Evolutionary conservation across 2,113 vertebrate genomes (phyloP).

Genomic region (Nymphicus hollandicus): DNA sequence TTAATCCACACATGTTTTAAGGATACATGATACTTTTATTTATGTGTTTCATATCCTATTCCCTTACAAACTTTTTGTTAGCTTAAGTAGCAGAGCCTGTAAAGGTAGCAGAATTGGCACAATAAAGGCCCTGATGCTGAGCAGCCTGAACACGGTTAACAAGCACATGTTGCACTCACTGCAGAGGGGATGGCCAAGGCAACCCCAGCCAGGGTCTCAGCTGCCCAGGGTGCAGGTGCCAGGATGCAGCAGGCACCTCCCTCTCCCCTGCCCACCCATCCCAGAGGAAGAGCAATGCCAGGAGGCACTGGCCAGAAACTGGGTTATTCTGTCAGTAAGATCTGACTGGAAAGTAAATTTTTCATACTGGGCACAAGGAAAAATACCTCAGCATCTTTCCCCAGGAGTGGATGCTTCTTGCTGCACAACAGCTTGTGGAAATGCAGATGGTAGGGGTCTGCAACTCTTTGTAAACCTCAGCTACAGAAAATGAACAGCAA

Average conservation of each 20-base stretch:
- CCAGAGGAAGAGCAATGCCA: rapidly evolving
- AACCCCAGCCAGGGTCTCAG: neutral
- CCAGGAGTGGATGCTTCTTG: neutral
- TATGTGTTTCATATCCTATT: slow-evolving; percentile 68
- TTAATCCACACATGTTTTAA: slow-evolving; percentile 75
- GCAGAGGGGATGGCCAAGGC: rapidly evolving
- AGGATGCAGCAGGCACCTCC: neutral
- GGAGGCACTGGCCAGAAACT: neutral
- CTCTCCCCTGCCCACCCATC: neutral
- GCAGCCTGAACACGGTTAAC: neutral
- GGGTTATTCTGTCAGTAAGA: neutral
- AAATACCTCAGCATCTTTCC: neutral
- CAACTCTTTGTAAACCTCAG: neutral
- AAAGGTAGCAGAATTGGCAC: slow-evolving; percentile 61
- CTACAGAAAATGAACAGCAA: neutral
- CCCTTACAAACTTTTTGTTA: slow-evolving; percentile 61
- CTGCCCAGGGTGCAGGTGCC: rapidly evolving
- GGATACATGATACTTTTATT: slow-evolving; percentile 73
- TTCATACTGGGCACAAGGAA: neutral
- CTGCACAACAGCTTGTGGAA: neutral
- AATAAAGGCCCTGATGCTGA: neutral
- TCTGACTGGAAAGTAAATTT: neutral
- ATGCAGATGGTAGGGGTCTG: neutral
- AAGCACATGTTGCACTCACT: rapidly evolving
- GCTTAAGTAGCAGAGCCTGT: slow-evolving; percentile 55